Evolutionary conservation across 2,113 vertebrate species (phyloP).

Genomic region (Pollachius pollachius): DNA sequence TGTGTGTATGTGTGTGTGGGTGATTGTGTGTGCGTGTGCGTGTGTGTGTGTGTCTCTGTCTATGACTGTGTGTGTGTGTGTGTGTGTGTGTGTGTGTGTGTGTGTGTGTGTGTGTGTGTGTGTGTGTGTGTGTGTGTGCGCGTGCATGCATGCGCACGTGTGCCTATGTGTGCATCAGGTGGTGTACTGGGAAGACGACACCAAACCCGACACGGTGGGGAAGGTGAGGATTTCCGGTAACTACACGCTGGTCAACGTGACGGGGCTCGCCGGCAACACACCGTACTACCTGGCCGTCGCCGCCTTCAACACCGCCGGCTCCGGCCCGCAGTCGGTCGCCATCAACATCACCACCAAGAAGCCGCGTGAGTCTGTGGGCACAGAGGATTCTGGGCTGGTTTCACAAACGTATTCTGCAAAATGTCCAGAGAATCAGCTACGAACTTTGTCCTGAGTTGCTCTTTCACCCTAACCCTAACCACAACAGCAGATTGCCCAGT

Average conservation of each 20-base stretch:
- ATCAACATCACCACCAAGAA: constrained; percentile 93
- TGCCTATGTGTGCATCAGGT: constrained; percentile 68
- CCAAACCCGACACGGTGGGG: constrained; percentile 83
- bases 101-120: no score
- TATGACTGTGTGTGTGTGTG: neutral
- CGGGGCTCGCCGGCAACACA: constrained; percentile 81
- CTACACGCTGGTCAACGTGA: constrained; percentile 81
- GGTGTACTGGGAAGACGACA: constrained; percentile 88
- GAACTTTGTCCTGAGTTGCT: no score
- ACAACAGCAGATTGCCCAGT: no score
- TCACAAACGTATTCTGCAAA: no score
- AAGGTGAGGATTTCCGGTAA: constrained; percentile 85
- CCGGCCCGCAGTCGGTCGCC: constrained; percentile 83
- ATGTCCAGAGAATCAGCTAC: neutral
- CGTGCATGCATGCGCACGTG: no score
- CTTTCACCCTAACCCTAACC: no score
- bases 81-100: no score
- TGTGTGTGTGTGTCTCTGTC: neutral
- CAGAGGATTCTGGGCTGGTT: neutral
- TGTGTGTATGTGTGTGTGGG: neutral
- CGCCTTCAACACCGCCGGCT: constrained; percentile 89
- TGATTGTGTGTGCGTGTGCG: neutral
- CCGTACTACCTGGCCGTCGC: constrained; percentile 85
- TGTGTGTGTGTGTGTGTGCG: no score
- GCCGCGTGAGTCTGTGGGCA: constrained; percentile 78